A percentile compares a stretch with the other conserved stretches of the same genome.
phyloP scores from a whole-genome alignment of 1,140 invertebrate species.

The Berghia stephanieae region DNA sequence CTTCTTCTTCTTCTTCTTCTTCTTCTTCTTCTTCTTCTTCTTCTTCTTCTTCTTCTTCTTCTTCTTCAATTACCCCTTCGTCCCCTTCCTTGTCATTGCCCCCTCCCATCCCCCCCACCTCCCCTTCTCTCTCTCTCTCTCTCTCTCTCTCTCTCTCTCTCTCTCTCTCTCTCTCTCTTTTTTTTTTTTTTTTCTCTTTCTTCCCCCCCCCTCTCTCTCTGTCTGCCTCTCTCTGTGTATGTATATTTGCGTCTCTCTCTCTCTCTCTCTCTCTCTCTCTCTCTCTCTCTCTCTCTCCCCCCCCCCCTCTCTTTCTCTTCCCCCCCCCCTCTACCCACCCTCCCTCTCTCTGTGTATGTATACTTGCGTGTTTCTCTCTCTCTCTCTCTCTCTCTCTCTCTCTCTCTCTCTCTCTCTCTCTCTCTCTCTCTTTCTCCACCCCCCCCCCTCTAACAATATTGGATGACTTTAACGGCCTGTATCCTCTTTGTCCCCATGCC shows the following conservation, averaged over 20 bases:
- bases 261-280: background rate
- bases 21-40: background rate
- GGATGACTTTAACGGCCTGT: too few relatives aligned
- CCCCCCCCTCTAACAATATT: too few relatives aligned
- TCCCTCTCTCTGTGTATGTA: slow-evolving; percentile 15
- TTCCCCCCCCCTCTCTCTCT: background rate
- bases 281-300: slow-evolving; percentile 19
- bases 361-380: slow-evolving; percentile 1
- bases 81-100: background rate
- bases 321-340: background rate
- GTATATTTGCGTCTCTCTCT: background rate
- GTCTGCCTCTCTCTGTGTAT: background rate
- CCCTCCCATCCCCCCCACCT: background rate
- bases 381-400: too few relatives aligned
- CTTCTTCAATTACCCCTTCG: background rate
- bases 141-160: too few relatives aligned
- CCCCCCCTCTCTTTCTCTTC: background rate
- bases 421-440: too few relatives aligned
- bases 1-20: background rate
- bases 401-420: too few relatives aligned
- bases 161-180: too few relatives aligned
- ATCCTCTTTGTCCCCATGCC: too few relatives aligned
- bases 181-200: too few relatives aligned
- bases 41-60: background rate
- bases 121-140: background rate